Evolutionary conservation across 2,888 invertebrate species (phyloP), one percentile per base, ranked within the genome.

Genomic region (Dastarcus helophoroides): DNA sequence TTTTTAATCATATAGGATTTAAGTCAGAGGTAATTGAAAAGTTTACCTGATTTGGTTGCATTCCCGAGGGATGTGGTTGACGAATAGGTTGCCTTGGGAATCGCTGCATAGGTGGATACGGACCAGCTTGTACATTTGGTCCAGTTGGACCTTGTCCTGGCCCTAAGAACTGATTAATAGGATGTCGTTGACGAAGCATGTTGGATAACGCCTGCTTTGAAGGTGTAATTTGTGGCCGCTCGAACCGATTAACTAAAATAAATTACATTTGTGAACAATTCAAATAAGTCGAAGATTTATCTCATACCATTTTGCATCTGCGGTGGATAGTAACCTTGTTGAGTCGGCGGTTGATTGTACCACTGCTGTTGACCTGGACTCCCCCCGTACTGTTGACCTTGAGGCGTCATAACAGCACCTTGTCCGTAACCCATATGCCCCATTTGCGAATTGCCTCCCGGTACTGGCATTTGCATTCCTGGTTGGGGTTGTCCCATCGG

Each of bases 121-220:
- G 44, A 39, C 62, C 47, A 43, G 53, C 41, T 37, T 54, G 44
- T 51, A 60, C 38, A 56, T 62, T 33, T 56, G 58, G 33, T 28
- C 44, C 40, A 31, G 51, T 47, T 35, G 45, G 49, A 30, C 43
- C 46, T 30, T 54, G 55, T 7, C 46, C 50, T 2, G 58, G 50
- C 40, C 55, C 43, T 53, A 62, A 53, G 47, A 61, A 55, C 30
- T 52, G 53, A 41, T 68, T 67, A 49, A 65, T 62, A 1, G 85
- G 84, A 41, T 81, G 69, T 3, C 89, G 69, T 47, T 79, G 75
- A 0, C 85, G 70, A 31, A 90, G 62, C 85, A 90, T 84, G 50
- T 85, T 79, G 29, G 83, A 82, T 21, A 90, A 64, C 0, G 89
- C 89, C 54, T 84, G 85, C 51, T 90, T 89, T 3, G 82, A 80